Evolutionary conservation across 2,113 vertebrate species (phyloP).

Genomic region (Festucalex cinctus): DNA sequence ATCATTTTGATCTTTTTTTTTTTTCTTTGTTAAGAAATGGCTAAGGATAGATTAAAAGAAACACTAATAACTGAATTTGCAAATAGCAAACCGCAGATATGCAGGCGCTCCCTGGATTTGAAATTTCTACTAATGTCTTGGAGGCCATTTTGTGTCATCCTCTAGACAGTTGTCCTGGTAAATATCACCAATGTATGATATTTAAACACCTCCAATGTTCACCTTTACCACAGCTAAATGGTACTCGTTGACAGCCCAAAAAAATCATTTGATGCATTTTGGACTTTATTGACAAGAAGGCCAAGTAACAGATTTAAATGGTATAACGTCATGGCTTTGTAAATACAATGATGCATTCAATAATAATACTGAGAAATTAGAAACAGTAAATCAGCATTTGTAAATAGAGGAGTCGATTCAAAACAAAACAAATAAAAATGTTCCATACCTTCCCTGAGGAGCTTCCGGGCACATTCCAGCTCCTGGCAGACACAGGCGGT

Average conservation of each 20-base stretch:
- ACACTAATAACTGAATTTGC: not conserved
- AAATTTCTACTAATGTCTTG: not conserved
- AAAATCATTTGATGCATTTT: not conserved
- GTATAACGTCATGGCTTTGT: not conserved
- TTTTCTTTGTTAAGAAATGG: too few species aligned
- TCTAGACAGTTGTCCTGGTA: not conserved
- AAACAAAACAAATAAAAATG: too few species aligned
- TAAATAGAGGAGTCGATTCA: too few species aligned
- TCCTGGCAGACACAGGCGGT: constrained; percentile 85
- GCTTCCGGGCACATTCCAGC: constrained; percentile 83
- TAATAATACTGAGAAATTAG: not conserved
- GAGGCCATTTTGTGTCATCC: not conserved
- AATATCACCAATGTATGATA: not conserved
- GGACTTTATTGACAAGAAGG: not conserved
- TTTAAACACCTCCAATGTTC: not conserved
- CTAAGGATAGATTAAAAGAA: too few species aligned
- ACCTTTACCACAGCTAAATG: not conserved
- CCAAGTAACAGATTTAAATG: not conserved
- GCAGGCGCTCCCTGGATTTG: too few species aligned
- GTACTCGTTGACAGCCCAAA: not conserved
- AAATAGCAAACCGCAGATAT: not conserved
- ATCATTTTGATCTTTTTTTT: too few species aligned
- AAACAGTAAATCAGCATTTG: too few species aligned
- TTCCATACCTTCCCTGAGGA: constrained; percentile 85
- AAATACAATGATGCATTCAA: not conserved